These are phyloP conservation scores for Neelides folsomi DNA, from an alignment of 2,888 invertebrate genomes.

Conservation along the genomic window DNA sequence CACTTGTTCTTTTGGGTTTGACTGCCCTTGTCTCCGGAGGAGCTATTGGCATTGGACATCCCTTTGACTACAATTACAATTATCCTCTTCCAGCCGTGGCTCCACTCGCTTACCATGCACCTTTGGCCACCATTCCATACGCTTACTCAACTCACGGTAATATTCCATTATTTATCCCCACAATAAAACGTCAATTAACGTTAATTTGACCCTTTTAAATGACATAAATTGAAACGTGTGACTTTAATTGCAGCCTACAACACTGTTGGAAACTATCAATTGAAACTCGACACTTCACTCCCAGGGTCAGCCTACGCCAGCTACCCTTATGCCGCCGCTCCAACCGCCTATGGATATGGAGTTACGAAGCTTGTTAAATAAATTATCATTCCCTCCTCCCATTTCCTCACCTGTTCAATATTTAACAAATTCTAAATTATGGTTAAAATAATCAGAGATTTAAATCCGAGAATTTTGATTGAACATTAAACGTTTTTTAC, in stretches of 20 bases:
- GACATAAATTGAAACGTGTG: not conserved
- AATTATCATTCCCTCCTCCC: not conserved
- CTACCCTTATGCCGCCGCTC: conserved; percentile 24
- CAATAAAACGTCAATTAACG: not conserved
- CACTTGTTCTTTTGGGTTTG: conserved; percentile 20
- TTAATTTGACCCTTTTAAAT: not conserved
- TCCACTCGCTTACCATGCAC: not conserved
- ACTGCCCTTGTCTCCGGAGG: conserved; percentile 19
- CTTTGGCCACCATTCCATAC: conserved; percentile 11
- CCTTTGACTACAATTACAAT: not conserved
- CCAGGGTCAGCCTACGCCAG: conserved; percentile 25
- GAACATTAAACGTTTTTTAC: no score
- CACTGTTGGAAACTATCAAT: conserved; percentile 18
- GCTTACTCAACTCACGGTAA: conserved; percentile 8
- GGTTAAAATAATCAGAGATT: no score
- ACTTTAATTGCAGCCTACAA: conserved; percentile 12
- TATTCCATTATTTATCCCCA: not conserved
- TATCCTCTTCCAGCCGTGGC: conserved; percentile 9
- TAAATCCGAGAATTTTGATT: no score
- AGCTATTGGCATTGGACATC: conserved; percentile 6
- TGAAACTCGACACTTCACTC: conserved; percentile 26
- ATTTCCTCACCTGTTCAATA: no score
- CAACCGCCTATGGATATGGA: conserved; percentile 26
- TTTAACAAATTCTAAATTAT: no score
- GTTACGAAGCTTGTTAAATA: conserved; percentile 11